Evolutionary conservation across 1,140 invertebrate genomes (phyloP).

Genomic region (Diabrotica undecimpunctata): DNA sequence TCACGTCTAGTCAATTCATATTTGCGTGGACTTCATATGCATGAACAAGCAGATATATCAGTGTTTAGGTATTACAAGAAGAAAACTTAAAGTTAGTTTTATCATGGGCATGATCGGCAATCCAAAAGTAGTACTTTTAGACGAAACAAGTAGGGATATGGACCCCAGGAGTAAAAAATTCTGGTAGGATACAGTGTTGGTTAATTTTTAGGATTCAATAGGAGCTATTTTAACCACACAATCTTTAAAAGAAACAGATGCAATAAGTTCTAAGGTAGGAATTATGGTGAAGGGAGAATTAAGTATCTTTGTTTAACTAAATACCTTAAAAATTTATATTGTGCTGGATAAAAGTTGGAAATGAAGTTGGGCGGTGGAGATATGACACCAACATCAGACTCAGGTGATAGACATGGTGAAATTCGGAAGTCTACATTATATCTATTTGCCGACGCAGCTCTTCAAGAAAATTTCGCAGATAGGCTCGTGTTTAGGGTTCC

Average conservation of each 20-base stretch:
- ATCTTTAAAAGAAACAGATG: conserved; percentile 90
- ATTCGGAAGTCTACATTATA: conserved; percentile 57
- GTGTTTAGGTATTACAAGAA: conserved; percentile 84
- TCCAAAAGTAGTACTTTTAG: conserved; percentile 78
- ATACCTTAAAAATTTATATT: conserved; percentile 77
- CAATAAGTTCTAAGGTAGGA: conserved; percentile 73
- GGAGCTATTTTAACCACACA: conserved; percentile 86
- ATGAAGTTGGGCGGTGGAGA: conserved; percentile 67
- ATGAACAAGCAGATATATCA: conserved; percentile 77
- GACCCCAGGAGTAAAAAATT: conserved; percentile 88
- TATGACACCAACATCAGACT: conserved; percentile 50
- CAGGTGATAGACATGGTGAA: conserved; percentile 45
- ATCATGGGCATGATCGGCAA: conserved; percentile 83
- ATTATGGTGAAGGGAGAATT: conserved; percentile 79
- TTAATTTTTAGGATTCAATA: conserved; percentile 58
- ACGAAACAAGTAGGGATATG: conserved; percentile 92
- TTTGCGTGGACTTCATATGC: conserved; percentile 71
- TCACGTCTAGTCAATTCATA: conserved; percentile 66
- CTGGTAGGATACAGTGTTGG: conserved; percentile 85
- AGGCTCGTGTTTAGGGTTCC: conserved; percentile 76
- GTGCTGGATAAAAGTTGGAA: conserved; percentile 75
- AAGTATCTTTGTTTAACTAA: conserved; percentile 75
- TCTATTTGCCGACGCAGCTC: conserved; percentile 65
- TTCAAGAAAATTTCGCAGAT: conserved; percentile 78
- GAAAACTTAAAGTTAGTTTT: conserved; percentile 85